Evolutionary conservation across 1,140 invertebrate genomes (phyloP), one percentile per base, ranked within the genome.

Genomic region (Sycophila sp.): DNA sequence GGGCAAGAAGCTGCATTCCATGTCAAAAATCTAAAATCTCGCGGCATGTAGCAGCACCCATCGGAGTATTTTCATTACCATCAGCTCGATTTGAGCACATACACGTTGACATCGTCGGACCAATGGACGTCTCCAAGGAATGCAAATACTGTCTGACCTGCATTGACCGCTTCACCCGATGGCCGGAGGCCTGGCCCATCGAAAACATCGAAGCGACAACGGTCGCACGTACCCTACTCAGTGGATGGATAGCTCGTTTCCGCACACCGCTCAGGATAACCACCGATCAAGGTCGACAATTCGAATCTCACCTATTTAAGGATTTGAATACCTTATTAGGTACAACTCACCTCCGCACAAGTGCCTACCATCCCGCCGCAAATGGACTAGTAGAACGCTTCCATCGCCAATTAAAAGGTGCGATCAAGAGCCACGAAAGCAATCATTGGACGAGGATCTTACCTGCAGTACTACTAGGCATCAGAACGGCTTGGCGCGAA

Each of bases 361-460:
- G 82, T 2, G 51, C 81, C 1, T 85, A 82, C 53, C 78, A 84
- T 64, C 81, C 83, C 0, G 75, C 80, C 59, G 60, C 74, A 0
- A 85, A 84, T 67, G 82, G 81, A 4, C 55, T 82, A 17, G 60
- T 83, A 0, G 82, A 85, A 49, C 55, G 78, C 19, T 78, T 74
- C 63, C 85, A 88, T 73, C 65, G 83, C 2, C 60, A 76, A 42
- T 47, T 83, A 8, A 83, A 84, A 56, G 58, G 66, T 19, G 38
- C 82, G 5, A 62, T 80, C 10, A 73, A 13, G 7, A 64, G 60
- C 15, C 49, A 55, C 11, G n/a, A 56, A 0, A 11, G 2, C 11
- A n/a, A 28, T 1, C 0, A 28, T 0, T 66, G 64, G 49, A 8
- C 36, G 8, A 3, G 15, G 7, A 40, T 10, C 22, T 36, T 66